Percentiles rank a stretch among this genome's conserved stretches.
Conservation (phyloP, 2,888 invertebrate species). For the Lycophotia porphyrea region DNA sequence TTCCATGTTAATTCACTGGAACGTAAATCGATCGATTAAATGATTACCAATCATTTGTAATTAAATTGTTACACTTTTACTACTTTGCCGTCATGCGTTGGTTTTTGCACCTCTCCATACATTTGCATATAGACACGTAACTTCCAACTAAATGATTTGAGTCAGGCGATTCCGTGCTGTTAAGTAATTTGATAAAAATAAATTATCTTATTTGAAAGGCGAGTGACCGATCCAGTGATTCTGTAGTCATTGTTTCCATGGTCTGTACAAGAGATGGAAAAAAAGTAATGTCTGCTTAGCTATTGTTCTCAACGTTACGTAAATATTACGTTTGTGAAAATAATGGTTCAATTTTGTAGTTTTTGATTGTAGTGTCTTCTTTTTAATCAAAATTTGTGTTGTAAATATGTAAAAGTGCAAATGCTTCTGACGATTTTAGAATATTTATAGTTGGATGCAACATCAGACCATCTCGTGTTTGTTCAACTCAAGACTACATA, state of each 20-base stretch:
- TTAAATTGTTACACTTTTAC: constrained; percentile 86
- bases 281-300: constrained; percentile 46
- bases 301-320: constrained; percentile 58
- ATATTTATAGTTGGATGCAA: constrained; percentile 13
- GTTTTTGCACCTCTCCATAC: constrained; percentile 66
- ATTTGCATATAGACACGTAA: constrained; percentile 82
- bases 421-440: constrained; percentile 3
- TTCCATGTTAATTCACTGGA: constrained; percentile 71
- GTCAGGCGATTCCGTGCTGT: constrained; percentile 42
- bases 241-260: constrained; percentile 46
- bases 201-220: constrained; percentile 55
- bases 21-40: constrained; percentile 70
- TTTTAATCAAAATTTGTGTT: constrained; percentile 18
- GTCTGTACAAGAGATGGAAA: constrained; percentile 27
- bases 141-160: constrained; percentile 55
- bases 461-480: constrained; percentile 11
- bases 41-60: constrained; percentile 74
- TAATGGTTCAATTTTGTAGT: constrained; percentile 35
- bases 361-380: constrained; percentile 10
- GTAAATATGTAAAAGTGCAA: constrained; percentile 14
- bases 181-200: constrained; percentile 28
- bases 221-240: constrained; percentile 42
- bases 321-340: constrained; percentile 54
- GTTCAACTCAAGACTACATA: constrained; percentile 34
- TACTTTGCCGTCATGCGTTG: constrained; percentile 70